phyloP scores from a whole-genome alignment of 1,140 invertebrate species.

The Trachymyrmex cornetzi region DNA sequence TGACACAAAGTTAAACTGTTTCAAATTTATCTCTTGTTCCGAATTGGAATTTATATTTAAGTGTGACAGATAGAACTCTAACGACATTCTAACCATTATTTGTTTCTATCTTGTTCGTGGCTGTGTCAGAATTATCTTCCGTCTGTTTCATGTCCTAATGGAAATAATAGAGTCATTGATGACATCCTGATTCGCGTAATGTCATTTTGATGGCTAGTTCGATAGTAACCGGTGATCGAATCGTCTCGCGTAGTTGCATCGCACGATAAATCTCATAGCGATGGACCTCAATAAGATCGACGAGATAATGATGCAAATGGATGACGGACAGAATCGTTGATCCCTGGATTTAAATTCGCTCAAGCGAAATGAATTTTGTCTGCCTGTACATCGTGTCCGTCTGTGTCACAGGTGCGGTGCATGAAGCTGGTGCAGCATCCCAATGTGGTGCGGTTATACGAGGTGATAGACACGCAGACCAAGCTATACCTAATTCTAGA shows the following conservation, averaged over 20 bases:
- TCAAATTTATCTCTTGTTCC: not conserved
- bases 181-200: slow-evolving; percentile 50
- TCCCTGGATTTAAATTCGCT: slow-evolving; percentile 3
- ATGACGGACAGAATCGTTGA: slow-evolving; percentile 62
- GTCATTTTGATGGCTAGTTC: slow-evolving; percentile 43
- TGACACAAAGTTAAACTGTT: not conserved
- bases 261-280: slow-evolving; percentile 59
- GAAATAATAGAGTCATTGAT: slow-evolving; percentile 1
- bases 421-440: slow-evolving; percentile 99
- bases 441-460: slow-evolving; percentile 99
- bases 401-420: slow-evolving; percentile 92
- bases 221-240: slow-evolving; percentile 24
- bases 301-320: slow-evolving; percentile 65
- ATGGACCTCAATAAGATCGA: slow-evolving; percentile 71
- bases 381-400: not conserved
- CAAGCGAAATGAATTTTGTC: not conserved
- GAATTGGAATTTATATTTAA: not conserved
- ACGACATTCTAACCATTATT: not conserved
- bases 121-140: not conserved
- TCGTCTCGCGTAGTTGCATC: slow-evolving; percentile 49
- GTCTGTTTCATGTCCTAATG: slow-evolving; percentile 42
- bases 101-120: not conserved
- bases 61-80: not conserved
- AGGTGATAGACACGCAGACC: slow-evolving; percentile 99
- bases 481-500: slow-evolving; percentile 98